A percentile compares a stretch with the other conserved stretches of the same genome.
These are phyloP conservation scores for human DNA, from an alignment of 2,113 vertebrate species.

Conservation along the genomic window GRCh38 chr7:152293001-152293500, in stretches of 20 bases:
- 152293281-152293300: not conserved
- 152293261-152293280: not conserved
- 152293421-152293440: not conserved
- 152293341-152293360: not conserved
- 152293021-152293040: not conserved
- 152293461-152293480: not conserved
- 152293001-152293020: not conserved
- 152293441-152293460: not conserved
- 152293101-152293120: not conserved
- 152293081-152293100: not conserved
- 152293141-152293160: not conserved
- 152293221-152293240: not conserved
- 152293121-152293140: not conserved
- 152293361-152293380: not conserved
- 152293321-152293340: not conserved
- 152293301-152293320: not conserved
- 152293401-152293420: not conserved
- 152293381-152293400: not conserved
- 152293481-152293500: not conserved
- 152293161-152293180: rapidly evolving
- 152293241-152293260: not conserved
- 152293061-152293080: not conserved
- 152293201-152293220: not conserved
- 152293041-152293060: not conserved
- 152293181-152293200: not conserved